phyloP scores from a whole-genome alignment of 1,140 invertebrate genomes.

The Sitophilus oryzae region DNA sequence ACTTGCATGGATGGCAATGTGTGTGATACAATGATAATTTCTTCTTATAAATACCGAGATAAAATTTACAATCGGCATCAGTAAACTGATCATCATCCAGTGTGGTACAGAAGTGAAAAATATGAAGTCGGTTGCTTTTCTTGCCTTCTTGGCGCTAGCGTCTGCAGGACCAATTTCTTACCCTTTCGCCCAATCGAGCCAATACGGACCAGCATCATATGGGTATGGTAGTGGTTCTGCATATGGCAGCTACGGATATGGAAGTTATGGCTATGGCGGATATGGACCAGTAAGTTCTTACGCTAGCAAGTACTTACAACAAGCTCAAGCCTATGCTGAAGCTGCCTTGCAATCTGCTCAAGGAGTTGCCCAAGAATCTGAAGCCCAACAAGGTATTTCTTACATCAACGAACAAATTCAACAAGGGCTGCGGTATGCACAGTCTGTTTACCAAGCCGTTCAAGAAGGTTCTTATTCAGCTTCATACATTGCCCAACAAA shows the following conservation, averaged over 20 bases:
- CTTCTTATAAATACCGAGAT: constrained; percentile 6
- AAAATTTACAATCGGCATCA: constrained; percentile 7
- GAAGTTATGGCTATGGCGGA: neutral
- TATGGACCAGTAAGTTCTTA: neutral
- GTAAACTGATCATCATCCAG: constrained; percentile 1
- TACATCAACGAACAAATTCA: constrained; percentile 10
- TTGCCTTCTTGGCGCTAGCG: constrained; percentile 13
- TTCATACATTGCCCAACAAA: constrained; percentile 1
- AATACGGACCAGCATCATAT: neutral
- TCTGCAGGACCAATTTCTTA: constrained; percentile 6
- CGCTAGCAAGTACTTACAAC: constrained; percentile 5
- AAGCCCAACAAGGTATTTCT: neutral
- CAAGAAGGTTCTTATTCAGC: constrained; percentile 9
- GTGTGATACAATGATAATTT: constrained; percentile 4
- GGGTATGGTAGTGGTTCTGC: no score
- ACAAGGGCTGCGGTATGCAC: constrained; percentile 4
- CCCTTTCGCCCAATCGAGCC: neutral
- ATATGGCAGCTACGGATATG: neutral
- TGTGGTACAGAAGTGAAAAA: constrained; percentile 4
- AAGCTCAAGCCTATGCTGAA: constrained; percentile 10
- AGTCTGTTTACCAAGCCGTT: constrained; percentile 1
- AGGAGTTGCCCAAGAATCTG: neutral
- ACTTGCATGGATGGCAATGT: no score
- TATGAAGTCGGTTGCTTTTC: constrained; percentile 17
- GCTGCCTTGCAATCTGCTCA: constrained; percentile 3